Conservation (phyloP, 2,888 invertebrate genomes). For the Nemoura dubitans region DNA sequence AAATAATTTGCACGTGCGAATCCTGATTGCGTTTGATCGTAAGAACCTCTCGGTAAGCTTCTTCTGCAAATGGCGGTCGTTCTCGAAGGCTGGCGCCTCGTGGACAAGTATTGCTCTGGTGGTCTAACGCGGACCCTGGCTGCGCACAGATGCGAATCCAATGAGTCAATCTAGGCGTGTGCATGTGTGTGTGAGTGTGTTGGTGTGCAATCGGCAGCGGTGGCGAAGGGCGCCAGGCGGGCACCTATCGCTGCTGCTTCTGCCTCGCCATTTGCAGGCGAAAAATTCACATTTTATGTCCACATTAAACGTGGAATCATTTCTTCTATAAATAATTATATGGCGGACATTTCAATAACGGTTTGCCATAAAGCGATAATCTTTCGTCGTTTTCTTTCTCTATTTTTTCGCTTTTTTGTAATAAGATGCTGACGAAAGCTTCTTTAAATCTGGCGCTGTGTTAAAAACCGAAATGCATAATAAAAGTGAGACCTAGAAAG, state of each 20-base stretch:
- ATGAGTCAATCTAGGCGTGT: neutral
- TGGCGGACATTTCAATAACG: neutral
- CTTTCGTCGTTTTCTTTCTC: neutral
- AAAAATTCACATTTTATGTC: conserved; percentile 13
- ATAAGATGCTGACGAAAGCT: conserved; percentile 21
- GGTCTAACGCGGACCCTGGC: neutral
- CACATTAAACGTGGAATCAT: conserved; percentile 17
- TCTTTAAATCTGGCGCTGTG: neutral
- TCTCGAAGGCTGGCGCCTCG: too few relatives aligned
- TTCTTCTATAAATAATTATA: neutral
- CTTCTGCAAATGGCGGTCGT: too few relatives aligned
- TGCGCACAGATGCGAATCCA: neutral
- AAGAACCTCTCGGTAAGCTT: too few relatives aligned
- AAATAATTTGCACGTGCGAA: too few relatives aligned
- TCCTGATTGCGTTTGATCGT: too few relatives aligned
- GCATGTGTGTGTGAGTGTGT: neutral
- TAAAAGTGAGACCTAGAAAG: neutral
- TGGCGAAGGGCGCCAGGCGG: too few relatives aligned
- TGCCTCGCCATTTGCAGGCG: neutral
- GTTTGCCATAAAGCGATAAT: conserved; percentile 25
- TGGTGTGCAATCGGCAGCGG: neutral
- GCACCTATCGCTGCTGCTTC: too few relatives aligned
- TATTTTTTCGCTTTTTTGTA: neutral
- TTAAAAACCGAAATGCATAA: conserved; percentile 19
- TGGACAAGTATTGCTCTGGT: neutral